phyloP scores from a whole-genome alignment of 92 coral and sea anemone species.

The Bergia sp. region DNA sequence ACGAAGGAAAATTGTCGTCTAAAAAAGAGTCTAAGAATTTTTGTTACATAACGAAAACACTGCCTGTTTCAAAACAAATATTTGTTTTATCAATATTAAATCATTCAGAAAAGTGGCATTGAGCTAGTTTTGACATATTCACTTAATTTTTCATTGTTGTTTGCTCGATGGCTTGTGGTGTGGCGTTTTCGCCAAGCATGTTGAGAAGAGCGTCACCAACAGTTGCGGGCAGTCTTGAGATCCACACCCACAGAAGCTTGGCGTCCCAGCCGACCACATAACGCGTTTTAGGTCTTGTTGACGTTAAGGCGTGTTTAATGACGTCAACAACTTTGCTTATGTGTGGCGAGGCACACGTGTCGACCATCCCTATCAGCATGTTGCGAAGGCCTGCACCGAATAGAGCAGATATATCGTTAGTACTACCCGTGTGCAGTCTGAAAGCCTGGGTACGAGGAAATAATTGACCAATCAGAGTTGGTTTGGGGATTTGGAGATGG shows the following conservation, averaged over 20 bases:
- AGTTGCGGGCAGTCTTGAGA: conserved; percentile 81
- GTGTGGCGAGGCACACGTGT: conserved; percentile 83
- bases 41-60: neutral
- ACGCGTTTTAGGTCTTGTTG: conserved; percentile 75
- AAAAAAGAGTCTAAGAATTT: too few relatives aligned
- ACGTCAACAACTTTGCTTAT: conserved; percentile 74
- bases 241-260: conserved; percentile 85
- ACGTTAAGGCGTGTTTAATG: conserved; percentile 83
- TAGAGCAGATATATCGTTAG: neutral
- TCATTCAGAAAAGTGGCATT: neutral
- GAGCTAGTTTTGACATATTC: neutral
- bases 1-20: too few relatives aligned
- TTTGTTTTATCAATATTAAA: neutral
- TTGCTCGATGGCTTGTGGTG: conserved; percentile 39
- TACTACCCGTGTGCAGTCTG: too few relatives aligned
- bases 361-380: conserved; percentile 82
- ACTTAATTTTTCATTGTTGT: conserved; percentile 16
- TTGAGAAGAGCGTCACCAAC: conserved; percentile 73
- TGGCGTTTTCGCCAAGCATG: conserved; percentile 66
- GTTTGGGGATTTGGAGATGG: too few relatives aligned
- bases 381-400: conserved; percentile 69
- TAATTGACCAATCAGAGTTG: too few relatives aligned
- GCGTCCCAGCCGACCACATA: conserved; percentile 96
- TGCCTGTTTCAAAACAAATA: neutral
- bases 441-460: too few relatives aligned